Evolutionary conservation across 2,113 vertebrate genomes (phyloP).

Genomic region (Glaucidium brasilianum): DNA sequence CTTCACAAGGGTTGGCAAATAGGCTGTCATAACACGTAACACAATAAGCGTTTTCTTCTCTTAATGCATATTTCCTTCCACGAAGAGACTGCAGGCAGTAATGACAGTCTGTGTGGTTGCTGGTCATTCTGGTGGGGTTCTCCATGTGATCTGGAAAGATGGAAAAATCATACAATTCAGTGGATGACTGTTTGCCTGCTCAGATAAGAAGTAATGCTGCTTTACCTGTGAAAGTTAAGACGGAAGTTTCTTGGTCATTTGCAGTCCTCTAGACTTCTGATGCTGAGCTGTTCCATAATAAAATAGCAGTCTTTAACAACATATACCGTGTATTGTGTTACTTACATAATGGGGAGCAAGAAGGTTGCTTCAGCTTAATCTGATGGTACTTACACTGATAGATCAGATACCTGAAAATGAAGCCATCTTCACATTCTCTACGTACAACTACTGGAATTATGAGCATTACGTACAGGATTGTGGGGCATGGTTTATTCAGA

Average conservation of each 20-base stretch:
- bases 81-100: conserved; percentile 88
- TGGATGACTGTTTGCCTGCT: not conserved
- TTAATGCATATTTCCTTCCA: conserved; percentile 89
- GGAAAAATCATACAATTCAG: not conserved
- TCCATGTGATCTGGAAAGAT: not conserved
- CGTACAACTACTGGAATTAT: rapidly evolving
- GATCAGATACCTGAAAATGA: not conserved
- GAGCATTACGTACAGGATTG: not conserved
- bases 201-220: not conserved
- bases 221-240: not conserved
- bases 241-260: not conserved
- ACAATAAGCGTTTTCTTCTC: conserved; percentile 87
- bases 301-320: not conserved
- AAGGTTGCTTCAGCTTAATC: not conserved
- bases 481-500: not conserved
- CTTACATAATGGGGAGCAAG: not conserved
- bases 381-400: not conserved
- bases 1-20: conserved; percentile 88
- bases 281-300: not conserved
- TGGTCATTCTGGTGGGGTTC: conserved; percentile 74
- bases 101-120: conserved; percentile 82
- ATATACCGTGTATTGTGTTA: not conserved
- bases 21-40: conserved; percentile 87
- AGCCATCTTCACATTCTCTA: not conserved
- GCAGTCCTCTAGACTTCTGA: not conserved